Conservation (phyloP, 2,888 invertebrate species). For the Pasiphila rectangulata region DNA sequence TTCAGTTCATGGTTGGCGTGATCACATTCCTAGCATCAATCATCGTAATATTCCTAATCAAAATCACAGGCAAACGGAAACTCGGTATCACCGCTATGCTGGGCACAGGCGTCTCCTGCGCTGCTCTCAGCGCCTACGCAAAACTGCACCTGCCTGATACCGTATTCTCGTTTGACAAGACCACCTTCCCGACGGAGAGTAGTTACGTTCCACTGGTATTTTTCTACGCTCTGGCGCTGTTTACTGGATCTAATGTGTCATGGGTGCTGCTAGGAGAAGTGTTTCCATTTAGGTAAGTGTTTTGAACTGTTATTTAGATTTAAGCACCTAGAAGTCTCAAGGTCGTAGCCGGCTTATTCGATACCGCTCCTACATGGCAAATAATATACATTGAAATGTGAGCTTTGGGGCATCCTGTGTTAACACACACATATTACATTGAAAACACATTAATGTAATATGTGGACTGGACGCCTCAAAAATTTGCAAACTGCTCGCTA, state of each 20-base stretch:
- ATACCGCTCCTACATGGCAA: too few relatives aligned
- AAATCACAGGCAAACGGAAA: constrained; percentile 66
- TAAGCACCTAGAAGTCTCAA: background rate
- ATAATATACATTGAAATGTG: too few relatives aligned
- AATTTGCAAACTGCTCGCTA: too few relatives aligned
- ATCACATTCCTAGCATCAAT: constrained; percentile 62
- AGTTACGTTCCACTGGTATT: constrained; percentile 58
- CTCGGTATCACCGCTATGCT: constrained; percentile 61
- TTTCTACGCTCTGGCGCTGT: constrained; percentile 57
- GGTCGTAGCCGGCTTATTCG: too few relatives aligned
- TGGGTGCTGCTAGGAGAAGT: constrained; percentile 80
- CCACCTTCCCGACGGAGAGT: constrained; percentile 54
- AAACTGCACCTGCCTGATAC: constrained; percentile 47
- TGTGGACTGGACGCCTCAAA: too few relatives aligned
- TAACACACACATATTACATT: too few relatives aligned
- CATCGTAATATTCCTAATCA: constrained; percentile 57
- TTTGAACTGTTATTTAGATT: background rate
- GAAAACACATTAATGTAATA: too few relatives aligned
- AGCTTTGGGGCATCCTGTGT: too few relatives aligned
- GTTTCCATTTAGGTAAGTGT: constrained; percentile 71
- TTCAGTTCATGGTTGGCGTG: constrained; percentile 64
- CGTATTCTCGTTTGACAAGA: constrained; percentile 61
- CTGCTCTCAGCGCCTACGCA: constrained; percentile 65
- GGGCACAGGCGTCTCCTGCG: constrained; percentile 55
- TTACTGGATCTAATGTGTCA: constrained; percentile 64